Conservation (phyloP, 2,113 vertebrate genomes). For the Ctenodactylus gundi region DNA sequence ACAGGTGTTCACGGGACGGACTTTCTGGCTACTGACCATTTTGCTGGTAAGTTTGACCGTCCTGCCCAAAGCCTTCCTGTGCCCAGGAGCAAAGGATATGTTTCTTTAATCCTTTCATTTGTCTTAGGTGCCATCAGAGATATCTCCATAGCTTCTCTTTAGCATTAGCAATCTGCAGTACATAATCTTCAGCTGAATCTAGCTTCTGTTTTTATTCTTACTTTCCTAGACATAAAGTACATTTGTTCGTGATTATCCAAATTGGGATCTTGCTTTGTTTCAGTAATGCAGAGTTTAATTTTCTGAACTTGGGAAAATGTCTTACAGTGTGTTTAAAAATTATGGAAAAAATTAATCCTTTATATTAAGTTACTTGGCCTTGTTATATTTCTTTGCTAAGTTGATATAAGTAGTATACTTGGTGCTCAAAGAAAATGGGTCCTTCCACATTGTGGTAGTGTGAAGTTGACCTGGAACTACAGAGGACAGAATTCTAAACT, state of each 20-base stretch:
- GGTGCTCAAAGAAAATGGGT: accelerated
- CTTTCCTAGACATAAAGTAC: not conserved
- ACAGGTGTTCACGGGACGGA: conserved; percentile 96
- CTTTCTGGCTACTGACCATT: conserved; percentile 99
- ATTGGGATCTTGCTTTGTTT: not conserved
- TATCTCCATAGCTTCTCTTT: accelerated
- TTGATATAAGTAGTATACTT: accelerated
- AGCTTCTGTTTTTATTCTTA: not conserved
- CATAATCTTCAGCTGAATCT: not conserved
- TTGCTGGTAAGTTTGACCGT: conserved; percentile 92
- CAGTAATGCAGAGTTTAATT: not conserved
- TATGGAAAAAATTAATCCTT: not conserved
- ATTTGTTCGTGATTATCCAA: not conserved
- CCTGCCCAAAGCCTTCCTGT: not conserved
- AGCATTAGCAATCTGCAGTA: accelerated
- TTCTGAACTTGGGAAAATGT: not conserved
- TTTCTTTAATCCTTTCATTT: not conserved
- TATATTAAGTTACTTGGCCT: not conserved
- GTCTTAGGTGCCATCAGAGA: not conserved
- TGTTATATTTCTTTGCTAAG: not conserved
- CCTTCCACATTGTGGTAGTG: no score
- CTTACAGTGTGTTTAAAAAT: not conserved
- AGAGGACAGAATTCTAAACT: not conserved
- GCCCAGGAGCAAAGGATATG: no score
- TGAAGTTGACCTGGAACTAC: not conserved